These are phyloP conservation scores for Aphelocoma coerulescens DNA, from an alignment of 2,113 vertebrate genomes.

Conservation along the genomic window DNA sequence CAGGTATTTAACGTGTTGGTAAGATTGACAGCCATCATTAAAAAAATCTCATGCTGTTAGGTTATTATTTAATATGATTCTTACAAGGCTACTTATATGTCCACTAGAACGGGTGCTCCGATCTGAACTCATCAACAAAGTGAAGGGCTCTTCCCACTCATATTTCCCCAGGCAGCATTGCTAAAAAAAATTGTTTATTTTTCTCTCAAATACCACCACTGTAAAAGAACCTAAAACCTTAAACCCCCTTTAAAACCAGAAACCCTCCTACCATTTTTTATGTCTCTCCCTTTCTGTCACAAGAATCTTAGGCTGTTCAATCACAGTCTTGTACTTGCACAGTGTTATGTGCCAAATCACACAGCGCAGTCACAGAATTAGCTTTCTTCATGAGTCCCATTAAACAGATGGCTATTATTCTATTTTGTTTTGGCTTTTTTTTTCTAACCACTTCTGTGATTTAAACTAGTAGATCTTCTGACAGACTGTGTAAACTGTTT, in stretches of 20 bases:
- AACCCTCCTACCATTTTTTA: neutral
- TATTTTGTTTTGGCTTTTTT: neutral
- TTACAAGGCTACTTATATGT: neutral
- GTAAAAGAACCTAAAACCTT: neutral
- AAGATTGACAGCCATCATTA: neutral
- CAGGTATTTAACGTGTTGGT: neutral
- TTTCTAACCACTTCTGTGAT: neutral
- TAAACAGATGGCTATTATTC: slow-evolving; percentile 2
- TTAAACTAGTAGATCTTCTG: slow-evolving; percentile 1
- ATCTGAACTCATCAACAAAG: neutral
- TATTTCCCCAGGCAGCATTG: neutral
- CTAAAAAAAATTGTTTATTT: neutral
- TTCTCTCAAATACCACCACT: neutral
- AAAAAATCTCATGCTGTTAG: neutral
- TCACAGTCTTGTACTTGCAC: neutral
- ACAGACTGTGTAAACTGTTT: slow-evolving; percentile 1
- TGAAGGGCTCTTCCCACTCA: neutral
- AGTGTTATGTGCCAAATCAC: neutral
- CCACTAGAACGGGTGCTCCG: neutral
- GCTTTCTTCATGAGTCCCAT: neutral
- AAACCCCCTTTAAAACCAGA: neutral
- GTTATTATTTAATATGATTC: neutral
- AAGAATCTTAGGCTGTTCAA: slow-evolving; percentile 4
- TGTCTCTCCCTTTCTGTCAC: neutral
- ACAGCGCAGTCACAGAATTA: neutral